Base-by-base conservation (phyloP, 1,140 invertebrate species). In the Scaptodrosophila lebanonensis region DNA sequence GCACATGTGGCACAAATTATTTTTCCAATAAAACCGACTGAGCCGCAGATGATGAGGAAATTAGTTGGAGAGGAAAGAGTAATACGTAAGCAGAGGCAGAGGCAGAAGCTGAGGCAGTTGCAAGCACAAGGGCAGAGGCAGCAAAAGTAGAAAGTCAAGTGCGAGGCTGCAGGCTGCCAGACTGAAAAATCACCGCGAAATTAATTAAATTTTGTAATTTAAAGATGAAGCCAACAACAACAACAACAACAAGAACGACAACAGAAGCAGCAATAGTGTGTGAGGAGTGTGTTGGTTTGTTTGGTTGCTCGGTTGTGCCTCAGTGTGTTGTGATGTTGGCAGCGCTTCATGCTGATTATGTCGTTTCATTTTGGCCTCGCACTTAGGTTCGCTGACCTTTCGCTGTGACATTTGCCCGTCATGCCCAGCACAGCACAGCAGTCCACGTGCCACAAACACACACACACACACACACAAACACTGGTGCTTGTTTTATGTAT, bases 131-230 rank as follows among this genome's bases (percentile, higher is more conserved):
- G 32, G 30, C 40, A 64, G 50, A 40, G 49, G 47, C 30, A 22
- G 8, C 36, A 49, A 47, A 63, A 52, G 57, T 59, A 53, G 48
- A 71, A 76, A 79, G 73, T 77, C 67, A 79, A 66, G 50, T 39
- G 61, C 62, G 30, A 54, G 51, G 56, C 44, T 43, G 35, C 29
- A n/a, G n/a, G n/a, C n/a, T n/a, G n/a, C n/a, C n/a, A n/a, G 38
- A 60, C 61, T 76, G 72, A 60, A 57, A 72, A 77, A 65, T 77
- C 68, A 57, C 44, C 33, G 63, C 45, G 53, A 61, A 77, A 68
- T 72, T 77, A 77, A 77, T 77, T 77, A 72, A 70, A 72, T 79
- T 77, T 51, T 54, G 56, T 57, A 72, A 72, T 68, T 79, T 77
- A 64, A 72, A 49, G 51, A 52, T 53, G 17, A 66, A 39, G 25